Percentiles rank a stretch among this genome's conserved stretches.
Evolutionary conservation across 2,888 invertebrate genomes (phyloP).

Genomic region (Eurytoma adleriae): DNA sequence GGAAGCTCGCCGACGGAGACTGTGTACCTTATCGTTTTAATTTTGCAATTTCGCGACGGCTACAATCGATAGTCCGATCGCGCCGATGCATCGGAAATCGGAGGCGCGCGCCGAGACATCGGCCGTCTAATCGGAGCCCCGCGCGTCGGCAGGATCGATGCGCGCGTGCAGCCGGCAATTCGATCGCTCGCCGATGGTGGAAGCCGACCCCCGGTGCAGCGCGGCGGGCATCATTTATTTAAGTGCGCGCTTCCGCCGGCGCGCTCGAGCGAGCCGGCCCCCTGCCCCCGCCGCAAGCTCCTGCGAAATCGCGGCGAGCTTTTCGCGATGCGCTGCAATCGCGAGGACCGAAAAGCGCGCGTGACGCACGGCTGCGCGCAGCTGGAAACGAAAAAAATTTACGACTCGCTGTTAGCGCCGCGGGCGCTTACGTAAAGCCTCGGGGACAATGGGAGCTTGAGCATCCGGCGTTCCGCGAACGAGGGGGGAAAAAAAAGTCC

Average conservation of each 20-base stretch:
- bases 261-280: slow-evolving; percentile 16
- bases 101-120: no score
- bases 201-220: neutral
- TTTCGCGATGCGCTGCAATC: neutral
- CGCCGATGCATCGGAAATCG: no score
- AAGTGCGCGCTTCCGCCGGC: slow-evolving; percentile 46
- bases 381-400: neutral
- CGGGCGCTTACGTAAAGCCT: neutral
- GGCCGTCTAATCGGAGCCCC: slow-evolving; percentile 1
- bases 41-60: no score
- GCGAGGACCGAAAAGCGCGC: neutral
- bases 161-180: neutral
- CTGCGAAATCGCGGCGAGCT: neutral
- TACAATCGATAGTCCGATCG: no score
- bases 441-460: no score
- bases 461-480: no score
- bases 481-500: no score
- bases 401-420: neutral
- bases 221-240: slow-evolving; percentile 47
- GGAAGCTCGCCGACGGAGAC: no score
- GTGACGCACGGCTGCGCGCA: no score
- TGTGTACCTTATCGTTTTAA: no score
- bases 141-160: neutral
- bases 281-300: no score
- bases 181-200: slow-evolving; percentile 2